Conservation (phyloP, 2,113 vertebrate genomes). For the Anolis carolinensis region DNA sequence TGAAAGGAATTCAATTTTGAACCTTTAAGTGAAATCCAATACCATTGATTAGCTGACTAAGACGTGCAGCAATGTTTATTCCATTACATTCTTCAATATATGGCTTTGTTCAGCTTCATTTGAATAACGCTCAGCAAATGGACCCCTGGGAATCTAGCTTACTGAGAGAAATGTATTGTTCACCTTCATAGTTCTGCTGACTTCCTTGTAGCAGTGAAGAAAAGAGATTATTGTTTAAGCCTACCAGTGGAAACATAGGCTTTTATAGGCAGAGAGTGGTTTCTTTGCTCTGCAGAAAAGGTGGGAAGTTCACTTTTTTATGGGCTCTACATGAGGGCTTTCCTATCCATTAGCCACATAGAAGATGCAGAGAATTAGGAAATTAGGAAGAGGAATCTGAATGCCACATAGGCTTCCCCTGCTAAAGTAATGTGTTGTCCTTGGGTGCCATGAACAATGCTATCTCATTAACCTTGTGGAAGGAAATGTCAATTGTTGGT, state of each 20-base stretch:
- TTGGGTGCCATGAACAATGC: too few species aligned
- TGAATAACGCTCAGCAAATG: neutral
- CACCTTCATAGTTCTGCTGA: too few species aligned
- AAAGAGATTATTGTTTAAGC: neutral
- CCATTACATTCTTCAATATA: neutral
- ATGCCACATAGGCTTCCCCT: neutral
- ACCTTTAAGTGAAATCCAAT: slow-evolving; percentile 38
- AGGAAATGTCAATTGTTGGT: too few species aligned
- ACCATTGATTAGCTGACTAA: slow-evolving; percentile 31
- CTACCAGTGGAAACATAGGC: neutral
- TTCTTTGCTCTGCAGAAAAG: neutral
- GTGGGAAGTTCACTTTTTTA: neutral
- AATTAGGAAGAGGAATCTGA: neutral
- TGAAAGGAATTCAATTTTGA: slow-evolving; percentile 23
- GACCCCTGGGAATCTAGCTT: neutral
- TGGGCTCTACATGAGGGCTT: neutral
- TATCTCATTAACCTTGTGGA: too few species aligned
- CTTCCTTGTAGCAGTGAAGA: neutral
- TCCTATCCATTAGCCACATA: neutral
- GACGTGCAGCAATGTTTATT: slow-evolving; percentile 3
- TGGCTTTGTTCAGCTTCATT: neutral
- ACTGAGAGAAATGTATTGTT: neutral
- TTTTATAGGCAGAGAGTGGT: slow-evolving; percentile 33
- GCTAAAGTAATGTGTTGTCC: neutral
- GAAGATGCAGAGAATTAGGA: too few species aligned